These are phyloP conservation scores for Varanus komodoensis DNA, from an alignment of 2,113 vertebrate species.

Conservation along the genomic window DNA sequence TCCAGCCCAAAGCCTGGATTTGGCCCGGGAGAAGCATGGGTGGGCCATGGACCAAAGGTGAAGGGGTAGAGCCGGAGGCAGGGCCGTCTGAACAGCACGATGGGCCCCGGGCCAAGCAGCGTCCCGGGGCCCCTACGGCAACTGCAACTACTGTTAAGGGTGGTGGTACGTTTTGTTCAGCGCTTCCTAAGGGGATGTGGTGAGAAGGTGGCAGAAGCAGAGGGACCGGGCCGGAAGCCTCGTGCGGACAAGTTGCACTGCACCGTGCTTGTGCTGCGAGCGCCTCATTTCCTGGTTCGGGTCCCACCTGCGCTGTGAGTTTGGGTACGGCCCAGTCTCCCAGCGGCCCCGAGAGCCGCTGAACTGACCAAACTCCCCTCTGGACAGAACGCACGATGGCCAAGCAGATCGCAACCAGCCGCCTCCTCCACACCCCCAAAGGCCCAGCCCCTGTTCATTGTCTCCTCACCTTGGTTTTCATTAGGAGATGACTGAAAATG, in stretches of 20 bases:
- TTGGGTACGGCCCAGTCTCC: not conserved
- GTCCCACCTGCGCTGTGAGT: too few relatives aligned
- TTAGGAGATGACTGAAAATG: slow-evolving; percentile 98
- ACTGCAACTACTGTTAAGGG: slow-evolving; percentile 50
- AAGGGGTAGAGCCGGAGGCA: too few relatives aligned
- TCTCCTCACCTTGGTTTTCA: slow-evolving; percentile 45
- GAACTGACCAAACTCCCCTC: too few relatives aligned
- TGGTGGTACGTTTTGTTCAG: slow-evolving; percentile 79
- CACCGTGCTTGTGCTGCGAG: not conserved
- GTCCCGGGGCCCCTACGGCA: too few relatives aligned
- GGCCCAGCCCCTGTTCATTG: not conserved
- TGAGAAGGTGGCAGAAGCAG: not conserved
- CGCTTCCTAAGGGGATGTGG: too few relatives aligned
- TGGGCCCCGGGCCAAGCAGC: too few relatives aligned
- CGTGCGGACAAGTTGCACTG: not conserved
- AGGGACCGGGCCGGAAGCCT: not conserved
- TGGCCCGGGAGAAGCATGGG: too few relatives aligned
- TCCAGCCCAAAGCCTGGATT: too few relatives aligned
- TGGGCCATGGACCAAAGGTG: too few relatives aligned
- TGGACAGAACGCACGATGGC: too few relatives aligned
- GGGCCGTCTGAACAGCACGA: too few relatives aligned
- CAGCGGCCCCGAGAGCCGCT: not conserved
- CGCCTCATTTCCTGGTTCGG: not conserved
- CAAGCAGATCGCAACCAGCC: not conserved
- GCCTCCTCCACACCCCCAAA: slow-evolving; percentile 53